Base-by-base conservation (phyloP, 2,797 vertebrate genomes). In the Erpetoichthys calabaricus region DNA sequence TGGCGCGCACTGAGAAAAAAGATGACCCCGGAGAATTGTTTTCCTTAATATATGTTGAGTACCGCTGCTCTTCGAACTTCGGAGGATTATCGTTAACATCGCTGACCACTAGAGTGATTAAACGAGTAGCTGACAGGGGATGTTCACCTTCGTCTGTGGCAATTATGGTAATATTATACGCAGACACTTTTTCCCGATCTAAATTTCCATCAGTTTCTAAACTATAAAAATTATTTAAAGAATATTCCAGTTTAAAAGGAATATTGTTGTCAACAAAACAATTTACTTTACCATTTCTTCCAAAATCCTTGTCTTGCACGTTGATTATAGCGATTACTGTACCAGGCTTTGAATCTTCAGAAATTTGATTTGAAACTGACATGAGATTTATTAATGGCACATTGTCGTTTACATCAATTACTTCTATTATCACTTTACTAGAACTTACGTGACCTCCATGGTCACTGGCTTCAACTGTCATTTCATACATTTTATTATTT, bases 81-180 rank as follows among this genome's bases (percentile, higher is more conserved):
- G 94, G 93, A 1, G 93, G 86, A 59, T 97, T 97, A 72, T 98
- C 94, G 54, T 96, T 98, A 60, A 98, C 80, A 8, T 98, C 95
- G 0, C 91, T 92, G 62, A 98, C 85, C 3, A 91, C 83, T 59
- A 98, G 83, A 45, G 73, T 81, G 62, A 97, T 86, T 3, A 86
- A 88, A 80, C 87, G 87, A 65, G 91, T 87, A 50, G 94, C 92
- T 8, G 90, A 90, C 52, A 98, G 75, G 5, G 88, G 75, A n/a
- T 90, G 92, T 0, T 47, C 77, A 52, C 95, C 95, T 25, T 82
- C 82, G 61, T 98, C 94, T 0, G 81, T 79, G 61, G 90, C 94
- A 0, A 72, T 91, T 63, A 98, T 79, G 0, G 91, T 96, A 60
- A 97, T 85, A 51, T 97, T 94, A 74, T 98, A 98, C 53, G 84